A percentile compares a stretch with the other conserved stretches of the same genome.
phyloP scores from a whole-genome alignment of 35 echinoderm and acorn worm genomes.

The Nesometra sesokonis region DNA sequence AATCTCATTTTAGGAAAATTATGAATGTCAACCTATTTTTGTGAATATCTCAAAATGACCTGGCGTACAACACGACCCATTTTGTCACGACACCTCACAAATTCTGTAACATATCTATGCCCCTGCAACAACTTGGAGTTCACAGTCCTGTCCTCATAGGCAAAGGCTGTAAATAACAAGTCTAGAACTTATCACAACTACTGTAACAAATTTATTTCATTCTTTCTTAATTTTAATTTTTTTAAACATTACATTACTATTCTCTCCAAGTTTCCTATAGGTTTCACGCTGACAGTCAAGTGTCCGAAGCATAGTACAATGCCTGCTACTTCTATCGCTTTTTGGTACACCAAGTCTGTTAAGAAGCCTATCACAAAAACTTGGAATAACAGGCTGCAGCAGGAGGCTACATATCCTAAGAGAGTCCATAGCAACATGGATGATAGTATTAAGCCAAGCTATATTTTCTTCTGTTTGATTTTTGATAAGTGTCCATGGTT shows the following conservation, averaged over 20 bases:
- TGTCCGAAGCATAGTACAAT: neutral
- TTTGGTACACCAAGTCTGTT: conserved; percentile 52
- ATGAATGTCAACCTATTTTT: no score
- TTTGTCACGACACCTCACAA: no score
- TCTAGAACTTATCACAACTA: no score
- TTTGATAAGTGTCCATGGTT: conserved; percentile 79
- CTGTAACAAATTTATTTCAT: no score
- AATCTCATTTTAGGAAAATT: no score
- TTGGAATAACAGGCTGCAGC: conserved; percentile 68
- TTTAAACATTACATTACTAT: neutral
- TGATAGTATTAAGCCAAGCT: conserved; percentile 52
- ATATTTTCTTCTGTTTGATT: conserved; percentile 10
- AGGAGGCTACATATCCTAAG: conserved; percentile 78
- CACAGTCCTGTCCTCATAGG: no score
- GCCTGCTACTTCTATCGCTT: conserved; percentile 22
- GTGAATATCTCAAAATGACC: no score
- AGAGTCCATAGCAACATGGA: conserved; percentile 87
- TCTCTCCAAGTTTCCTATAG: neutral
- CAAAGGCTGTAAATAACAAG: no score
- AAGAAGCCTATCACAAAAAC: conserved; percentile 51
- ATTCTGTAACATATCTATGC: no score
- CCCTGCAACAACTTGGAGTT: no score
- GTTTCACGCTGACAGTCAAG: neutral
- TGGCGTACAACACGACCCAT: no score
- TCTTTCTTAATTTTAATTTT: neutral